Base-by-base conservation (phyloP, 1,140 invertebrate genomes). In the Pseudomyrmex cubaensis region DNA sequence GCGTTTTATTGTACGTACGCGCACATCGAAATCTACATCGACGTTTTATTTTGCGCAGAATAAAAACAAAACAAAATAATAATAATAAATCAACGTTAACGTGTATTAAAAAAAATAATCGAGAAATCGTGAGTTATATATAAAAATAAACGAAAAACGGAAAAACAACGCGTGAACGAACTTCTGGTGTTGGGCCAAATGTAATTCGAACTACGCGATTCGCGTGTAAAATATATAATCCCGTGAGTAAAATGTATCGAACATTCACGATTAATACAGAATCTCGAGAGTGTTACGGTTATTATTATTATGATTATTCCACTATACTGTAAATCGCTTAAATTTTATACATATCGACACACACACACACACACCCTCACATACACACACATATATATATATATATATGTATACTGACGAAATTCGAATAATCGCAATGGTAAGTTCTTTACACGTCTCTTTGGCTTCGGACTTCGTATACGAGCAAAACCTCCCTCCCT, bases 91-190 rank as follows among this genome's bases (percentile, higher is more conserved):
- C 35, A 35, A 35, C 35, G 35, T 35, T 35, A 35, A 35, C 5
- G 5, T 35, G 7, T 35, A 48, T 10, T n/a, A n/a, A 44, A 69
- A 57, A 67, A 67, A 78, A 67, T 67, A 9, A 69, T 56, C 17
- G 8, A 25, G 75, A 57, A 62, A 69, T 67, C 50, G 22, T 77
- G 25, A 67, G 7, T 22, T 22, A 13, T 69, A n/a, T 67, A 78
- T 7, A 46, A 69, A 46, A 22, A 69, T n/a, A n/a, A n/a, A n/a
- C n/a, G n/a, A n/a, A n/a, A 78, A 78, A 57, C 2, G 17, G 9
- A 22, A 5, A 52, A 57, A 56, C 10, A 78, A 78, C 48, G 35
- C 35, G 2, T 35, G 5, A 35, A 35, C 5, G 35, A 25, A 25
- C 25, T 25, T 35, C 25, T 35, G 0, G 2, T 7, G 35, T 35